phyloP scores from a whole-genome alignment of 2,797 vertebrate genomes.

The Rhinogobio ventralis region DNA sequence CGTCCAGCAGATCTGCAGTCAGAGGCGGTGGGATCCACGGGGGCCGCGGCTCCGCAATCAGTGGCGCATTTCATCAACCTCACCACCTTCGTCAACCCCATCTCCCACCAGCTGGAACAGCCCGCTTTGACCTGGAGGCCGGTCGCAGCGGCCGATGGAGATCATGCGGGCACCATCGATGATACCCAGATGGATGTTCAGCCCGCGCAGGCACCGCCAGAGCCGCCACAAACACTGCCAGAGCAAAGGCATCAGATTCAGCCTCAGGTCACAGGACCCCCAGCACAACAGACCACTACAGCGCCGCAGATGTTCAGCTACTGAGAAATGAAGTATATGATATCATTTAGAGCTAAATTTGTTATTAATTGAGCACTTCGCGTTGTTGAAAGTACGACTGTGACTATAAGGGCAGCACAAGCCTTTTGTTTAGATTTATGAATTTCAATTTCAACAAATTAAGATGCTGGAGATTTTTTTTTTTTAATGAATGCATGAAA shows the following conservation, averaged over 20 bases:
- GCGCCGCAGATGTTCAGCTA: constrained; percentile 94
- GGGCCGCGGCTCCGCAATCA: constrained; percentile 76
- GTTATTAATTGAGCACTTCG: constrained; percentile 2
- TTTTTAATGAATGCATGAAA: constrained; percentile 9
- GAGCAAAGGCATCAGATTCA: constrained; percentile 56
- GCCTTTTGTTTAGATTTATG: not conserved
- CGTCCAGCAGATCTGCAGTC: constrained; percentile 84
- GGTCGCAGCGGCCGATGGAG: constrained; percentile 75
- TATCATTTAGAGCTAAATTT: constrained; percentile 4
- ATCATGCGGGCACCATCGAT: constrained; percentile 72
- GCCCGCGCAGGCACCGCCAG: constrained; percentile 66
- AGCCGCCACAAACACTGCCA: constrained; percentile 64
- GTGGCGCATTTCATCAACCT: constrained; percentile 98
- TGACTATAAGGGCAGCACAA: not conserved
- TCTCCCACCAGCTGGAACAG: constrained; percentile 87
- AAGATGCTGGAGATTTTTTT: not conserved
- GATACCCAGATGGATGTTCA: constrained; percentile 67
- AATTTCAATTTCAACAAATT: not conserved
- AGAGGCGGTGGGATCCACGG: constrained; percentile 78
- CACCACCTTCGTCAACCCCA: constrained; percentile 94
- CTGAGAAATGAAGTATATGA: constrained; percentile 63
- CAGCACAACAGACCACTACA: constrained; percentile 70
- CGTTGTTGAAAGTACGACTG: not conserved
- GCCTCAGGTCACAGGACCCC: constrained; percentile 48
- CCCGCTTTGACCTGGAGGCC: constrained; percentile 90